Percentiles rank a stretch among this genome's conserved stretches.
Evolutionary conservation across 2,797 vertebrate species (phyloP).

Genomic region (Leuciscus waleckii): DNA sequence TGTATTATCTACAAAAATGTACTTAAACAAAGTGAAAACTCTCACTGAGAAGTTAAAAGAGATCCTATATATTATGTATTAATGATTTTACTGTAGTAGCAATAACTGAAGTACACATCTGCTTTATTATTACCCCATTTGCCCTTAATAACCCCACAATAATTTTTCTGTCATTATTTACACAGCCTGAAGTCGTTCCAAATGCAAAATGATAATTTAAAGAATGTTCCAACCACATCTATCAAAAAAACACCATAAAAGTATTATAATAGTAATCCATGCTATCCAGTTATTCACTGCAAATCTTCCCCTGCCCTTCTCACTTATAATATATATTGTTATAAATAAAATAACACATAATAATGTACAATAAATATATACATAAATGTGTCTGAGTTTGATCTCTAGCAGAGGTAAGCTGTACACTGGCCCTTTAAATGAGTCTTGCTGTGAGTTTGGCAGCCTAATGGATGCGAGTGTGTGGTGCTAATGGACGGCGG

Average conservation of each 20-base stretch:
- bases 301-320: not conserved
- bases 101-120: not conserved
- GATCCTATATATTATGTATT: not conserved
- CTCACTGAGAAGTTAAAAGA: not conserved
- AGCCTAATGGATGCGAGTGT: constrained; percentile 75
- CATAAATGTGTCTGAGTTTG: not conserved
- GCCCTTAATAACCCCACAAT: not conserved
- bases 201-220: not conserved
- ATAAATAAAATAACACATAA: not conserved
- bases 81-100: not conserved
- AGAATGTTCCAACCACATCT: not conserved
- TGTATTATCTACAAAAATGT: not conserved
- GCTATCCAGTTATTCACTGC: not conserved
- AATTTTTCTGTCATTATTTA: not conserved
- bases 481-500: constrained; percentile 78
- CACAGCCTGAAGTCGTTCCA: not conserved
- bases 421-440: constrained; percentile 74
- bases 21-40: not conserved
- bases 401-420: not conserved
- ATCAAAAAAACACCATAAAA: not conserved
- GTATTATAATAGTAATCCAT: not conserved
- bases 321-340: not conserved
- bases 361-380: not conserved
- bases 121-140: not conserved
- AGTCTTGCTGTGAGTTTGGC: constrained; percentile 67